phyloP scores from a whole-genome alignment of 2,113 vertebrate genomes.

The Cryptomyrus ogoouensis region DNA sequence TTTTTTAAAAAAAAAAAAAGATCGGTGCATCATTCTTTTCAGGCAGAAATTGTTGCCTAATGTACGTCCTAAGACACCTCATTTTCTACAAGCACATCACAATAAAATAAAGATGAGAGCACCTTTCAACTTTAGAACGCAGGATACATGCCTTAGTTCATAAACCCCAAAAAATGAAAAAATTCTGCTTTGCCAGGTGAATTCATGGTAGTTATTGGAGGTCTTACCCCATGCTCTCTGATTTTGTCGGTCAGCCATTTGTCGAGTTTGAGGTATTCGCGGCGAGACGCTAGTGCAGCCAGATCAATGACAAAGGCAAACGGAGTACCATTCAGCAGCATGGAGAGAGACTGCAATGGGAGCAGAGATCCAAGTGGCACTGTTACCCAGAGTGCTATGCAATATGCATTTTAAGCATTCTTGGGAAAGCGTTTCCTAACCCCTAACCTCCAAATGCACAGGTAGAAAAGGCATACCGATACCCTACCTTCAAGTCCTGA shows the following conservation, averaged over 20 bases:
- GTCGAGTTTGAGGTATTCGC: constrained; percentile 99
- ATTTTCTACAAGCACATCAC: not conserved
- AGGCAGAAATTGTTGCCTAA: not conserved
- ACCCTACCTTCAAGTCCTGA: constrained; percentile 99
- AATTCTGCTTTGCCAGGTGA: not conserved
- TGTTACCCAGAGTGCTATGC: not conserved
- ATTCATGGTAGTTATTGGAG: not conserved
- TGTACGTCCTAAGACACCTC: not conserved
- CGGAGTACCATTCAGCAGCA: constrained; percentile 99
- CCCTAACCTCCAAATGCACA: not conserved
- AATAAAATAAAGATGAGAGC: not conserved
- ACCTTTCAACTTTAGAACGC: not conserved
- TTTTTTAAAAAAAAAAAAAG: not conserved
- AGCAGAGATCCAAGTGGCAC: not conserved
- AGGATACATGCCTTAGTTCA: not conserved
- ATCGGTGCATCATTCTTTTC: not conserved
- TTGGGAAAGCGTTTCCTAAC: not conserved
- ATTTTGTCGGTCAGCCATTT: constrained; percentile 99
- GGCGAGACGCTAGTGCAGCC: constrained; percentile 98
- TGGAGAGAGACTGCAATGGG: constrained; percentile 83
- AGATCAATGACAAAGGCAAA: constrained; percentile 99
- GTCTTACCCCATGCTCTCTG: constrained; percentile 91
- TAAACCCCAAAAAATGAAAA: not conserved
- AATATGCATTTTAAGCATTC: not conserved
- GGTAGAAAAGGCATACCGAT: not conserved